Base-by-base conservation (phyloP, 2,797 vertebrate species). In the Acanthornis magna region DNA sequence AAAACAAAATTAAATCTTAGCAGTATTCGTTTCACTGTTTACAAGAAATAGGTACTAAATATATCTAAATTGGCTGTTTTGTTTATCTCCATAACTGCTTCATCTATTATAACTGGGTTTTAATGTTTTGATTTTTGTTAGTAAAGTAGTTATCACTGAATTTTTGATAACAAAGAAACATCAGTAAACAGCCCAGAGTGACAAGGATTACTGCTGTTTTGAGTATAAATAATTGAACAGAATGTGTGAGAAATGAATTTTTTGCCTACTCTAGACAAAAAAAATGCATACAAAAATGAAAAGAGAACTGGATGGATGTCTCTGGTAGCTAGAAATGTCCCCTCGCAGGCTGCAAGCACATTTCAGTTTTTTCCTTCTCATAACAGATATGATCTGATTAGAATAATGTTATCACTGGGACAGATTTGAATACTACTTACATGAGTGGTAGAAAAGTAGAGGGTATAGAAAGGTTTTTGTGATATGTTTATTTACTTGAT, bases 321-420 rank as follows among this genome's bases (percentile, higher is more conserved):
- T 89, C 30, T 76, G 8, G 3, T 34, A 76, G 19, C 25, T 71
- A 62, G 27, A 30, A 81, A 84, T 71, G 30, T 34, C 27, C 9
- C 26, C 1, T 2, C 5, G 5, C 9, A 34, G 36, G 5, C 5
- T 77, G 27, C 0, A 7, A 67, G 51, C 47, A 2, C 14, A 34
- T 76, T 91, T 80, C 25, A 62, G 10, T 76, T 70, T 71, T 60
- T 85, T 89, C 16, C 7, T 70, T 61, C 26, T 34, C 32, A 15
- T 57, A 23, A 77, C 6, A 55, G 16, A 47, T 29, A 13, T 43
- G 27, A 55, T 78, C 21, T 67, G 70, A 60, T 73, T 76, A 70
- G 8, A 62, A 29, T 73, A 62, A 45, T 54, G 19, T 51, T 77
- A 77, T 45, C 27, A 62, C 21, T 70, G 21, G 7, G 21, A 48